Percentiles rank a stretch among this genome's conserved stretches.
Evolutionary conservation across 2,113 vertebrate species (phyloP).

Genomic region (Lophochroa leadbeateri): DNA sequence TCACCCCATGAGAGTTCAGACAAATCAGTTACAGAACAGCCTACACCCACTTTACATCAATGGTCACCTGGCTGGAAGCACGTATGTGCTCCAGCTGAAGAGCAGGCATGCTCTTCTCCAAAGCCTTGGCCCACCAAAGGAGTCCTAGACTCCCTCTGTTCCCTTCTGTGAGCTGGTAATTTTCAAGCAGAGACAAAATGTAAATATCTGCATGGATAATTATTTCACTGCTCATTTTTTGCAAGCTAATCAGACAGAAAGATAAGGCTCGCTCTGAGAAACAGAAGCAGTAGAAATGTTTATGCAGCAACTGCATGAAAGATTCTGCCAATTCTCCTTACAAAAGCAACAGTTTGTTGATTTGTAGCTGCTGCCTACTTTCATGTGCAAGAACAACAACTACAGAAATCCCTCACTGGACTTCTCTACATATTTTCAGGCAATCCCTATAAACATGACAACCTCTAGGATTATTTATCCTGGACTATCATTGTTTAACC

Average conservation of each 20-base stretch:
- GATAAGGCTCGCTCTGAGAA: not conserved
- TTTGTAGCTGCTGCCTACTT: conserved; percentile 41
- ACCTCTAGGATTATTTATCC: not conserved
- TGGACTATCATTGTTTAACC: not conserved
- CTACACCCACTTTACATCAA: not conserved
- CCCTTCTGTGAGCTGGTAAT: not conserved
- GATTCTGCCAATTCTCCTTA: conserved; percentile 18
- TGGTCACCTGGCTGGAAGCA: not conserved
- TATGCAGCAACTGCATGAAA: not conserved
- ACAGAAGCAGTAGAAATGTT: conserved; percentile 10
- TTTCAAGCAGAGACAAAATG: conserved; percentile 46
- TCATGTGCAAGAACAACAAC: conserved; percentile 10
- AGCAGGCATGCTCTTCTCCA: not conserved
- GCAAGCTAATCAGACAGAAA: conserved; percentile 36
- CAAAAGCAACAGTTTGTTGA: not conserved
- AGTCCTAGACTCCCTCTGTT: not conserved
- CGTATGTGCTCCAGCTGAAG: not conserved
- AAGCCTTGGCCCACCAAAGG: not conserved
- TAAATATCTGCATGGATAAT: conserved; percentile 55
- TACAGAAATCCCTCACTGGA: conserved; percentile 21
- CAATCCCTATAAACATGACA: conserved; percentile 1
- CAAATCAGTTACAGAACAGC: not conserved
- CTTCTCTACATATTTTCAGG: conserved; percentile 37
- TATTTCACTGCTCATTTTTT: conserved; percentile 51
- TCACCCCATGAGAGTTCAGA: not conserved